phyloP scores from a whole-genome alignment of 1,140 invertebrate species.

The Drosophila lini region DNA sequence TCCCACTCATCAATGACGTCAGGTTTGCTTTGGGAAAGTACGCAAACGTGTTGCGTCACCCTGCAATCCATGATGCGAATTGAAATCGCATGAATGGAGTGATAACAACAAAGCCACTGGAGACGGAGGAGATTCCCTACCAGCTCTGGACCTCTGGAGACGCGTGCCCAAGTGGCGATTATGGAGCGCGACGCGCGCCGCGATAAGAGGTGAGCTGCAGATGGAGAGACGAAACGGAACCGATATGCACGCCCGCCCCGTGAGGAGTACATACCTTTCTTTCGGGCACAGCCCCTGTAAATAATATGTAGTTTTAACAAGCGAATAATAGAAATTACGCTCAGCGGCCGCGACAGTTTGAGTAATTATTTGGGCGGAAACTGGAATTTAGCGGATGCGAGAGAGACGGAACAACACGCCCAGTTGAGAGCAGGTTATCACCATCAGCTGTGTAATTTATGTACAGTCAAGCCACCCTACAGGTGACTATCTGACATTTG shows the following conservation, averaged over 20 bases:
- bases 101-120: background rate
- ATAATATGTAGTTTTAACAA: slow-evolving; percentile 51
- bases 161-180: slow-evolving; percentile 65
- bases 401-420: slow-evolving; percentile 34
- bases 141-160: slow-evolving; percentile 16
- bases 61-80: slow-evolving; percentile 6
- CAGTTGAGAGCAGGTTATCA: slow-evolving; percentile 45
- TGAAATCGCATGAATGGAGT: background rate
- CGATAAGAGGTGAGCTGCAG: slow-evolving; percentile 9
- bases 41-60: slow-evolving; percentile 30
- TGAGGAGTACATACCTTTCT: slow-evolving; percentile 2
- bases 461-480: slow-evolving; percentile 8
- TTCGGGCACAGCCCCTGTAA: background rate
- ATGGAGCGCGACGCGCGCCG: background rate
- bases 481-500: background rate
- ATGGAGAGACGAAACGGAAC: slow-evolving; percentile 18
- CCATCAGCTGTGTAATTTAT: slow-evolving; percentile 16
- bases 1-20: slow-evolving; percentile 18
- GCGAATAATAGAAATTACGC: slow-evolving; percentile 45
- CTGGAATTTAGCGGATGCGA: slow-evolving; percentile 52
- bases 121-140: background rate
- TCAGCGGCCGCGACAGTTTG: slow-evolving; percentile 38
- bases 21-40: slow-evolving; percentile 10
- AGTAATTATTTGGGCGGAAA: slow-evolving; percentile 68
- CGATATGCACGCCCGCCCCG: background rate